Percentiles rank a stretch among this genome's conserved stretches.
Conservation (phyloP, 2,888 invertebrate species). For the Cephalotes varians region DNA sequence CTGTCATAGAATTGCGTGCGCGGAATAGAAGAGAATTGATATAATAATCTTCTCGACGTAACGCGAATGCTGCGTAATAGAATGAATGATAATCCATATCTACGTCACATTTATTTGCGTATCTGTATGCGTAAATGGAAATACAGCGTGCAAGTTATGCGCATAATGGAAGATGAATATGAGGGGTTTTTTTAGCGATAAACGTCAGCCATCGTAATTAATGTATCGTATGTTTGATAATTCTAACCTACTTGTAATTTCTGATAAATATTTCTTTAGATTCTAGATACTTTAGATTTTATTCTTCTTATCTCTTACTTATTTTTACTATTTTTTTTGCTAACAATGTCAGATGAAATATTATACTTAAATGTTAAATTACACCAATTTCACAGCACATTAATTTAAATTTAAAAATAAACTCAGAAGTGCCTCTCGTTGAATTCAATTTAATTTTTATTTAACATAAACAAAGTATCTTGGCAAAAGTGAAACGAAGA, state of each 20-base stretch:
- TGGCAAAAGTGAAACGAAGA: slow-evolving; percentile 1
- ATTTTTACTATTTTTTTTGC: neutral
- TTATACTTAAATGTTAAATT: slow-evolving; percentile 1
- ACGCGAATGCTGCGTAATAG: slow-evolving; percentile 35
- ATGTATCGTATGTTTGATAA: neutral
- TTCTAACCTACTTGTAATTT: neutral
- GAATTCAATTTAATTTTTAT: neutral
- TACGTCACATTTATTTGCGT: slow-evolving; percentile 67
- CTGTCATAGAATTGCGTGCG: slow-evolving; percentile 39
- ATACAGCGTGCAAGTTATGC: neutral
- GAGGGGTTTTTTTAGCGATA: slow-evolving; percentile 30
- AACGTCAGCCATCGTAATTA: neutral
- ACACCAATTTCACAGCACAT: neutral
- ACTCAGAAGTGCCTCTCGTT: neutral
- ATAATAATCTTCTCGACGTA: slow-evolving; percentile 46
- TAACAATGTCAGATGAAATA: neutral
- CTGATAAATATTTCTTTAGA: neutral
- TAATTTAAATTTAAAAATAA: neutral
- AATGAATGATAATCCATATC: neutral
- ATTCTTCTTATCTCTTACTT: no score
- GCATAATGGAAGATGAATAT: slow-evolving; percentile 47
- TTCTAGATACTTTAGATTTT: neutral
- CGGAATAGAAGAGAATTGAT: slow-evolving; percentile 34
- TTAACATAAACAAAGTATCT: neutral
- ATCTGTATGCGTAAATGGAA: neutral